Evolutionary conservation across 2,113 vertebrate genomes (phyloP), one percentile per base, ranked within the genome.

Genomic region (Tetraodon nigroviridis): DNA sequence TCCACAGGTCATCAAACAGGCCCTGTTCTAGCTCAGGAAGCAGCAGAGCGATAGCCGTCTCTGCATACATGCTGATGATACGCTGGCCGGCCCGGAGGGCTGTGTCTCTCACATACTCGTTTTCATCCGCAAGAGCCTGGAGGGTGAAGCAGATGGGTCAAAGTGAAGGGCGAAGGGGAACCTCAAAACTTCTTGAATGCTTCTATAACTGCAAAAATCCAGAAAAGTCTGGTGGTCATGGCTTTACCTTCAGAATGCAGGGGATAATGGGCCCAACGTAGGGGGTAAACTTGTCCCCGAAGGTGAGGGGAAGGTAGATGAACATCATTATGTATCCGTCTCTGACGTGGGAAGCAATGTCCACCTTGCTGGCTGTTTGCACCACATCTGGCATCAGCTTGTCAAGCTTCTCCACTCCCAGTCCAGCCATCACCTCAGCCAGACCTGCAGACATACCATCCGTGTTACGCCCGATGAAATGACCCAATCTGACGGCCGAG

Each of bases 271-370:
- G 95, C 22, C 97, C 97, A 45, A 99, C 95, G 0, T 99, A 98
- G 10, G 96, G 95, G 22, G 94, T 99, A 63, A 99, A 98, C 68
- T 89, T 94, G 66, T 98, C 95, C 72, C 97, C 97, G 52, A 99
- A 99, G 54, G 97, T 99, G 70, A 98, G 94, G 0, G 97, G 96
- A 74, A 99, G 85, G 79, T 98, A 98, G 88, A 98, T 98, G 85
- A 99, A 99, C 97, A 99, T 97, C 96, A 99, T 98, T 70, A 99
- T 98, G 78, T 99, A 99, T 60, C 97, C 97, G n/a, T 99, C 97
- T 57, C 97, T 93, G 65, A 99, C 97, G 0, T 99, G 95, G 19
- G 97, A 96, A 1, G 96, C 95, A 3, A 99, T 98, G 84, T 99
- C 97, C 64, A 95, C 86, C 84, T 98, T 98, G 85, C 95, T 96